A percentile compares a stretch with the other conserved stretches of the same genome.
Conservation (phyloP, 2,888 invertebrate species). For the Oscheius sp. region DNA sequence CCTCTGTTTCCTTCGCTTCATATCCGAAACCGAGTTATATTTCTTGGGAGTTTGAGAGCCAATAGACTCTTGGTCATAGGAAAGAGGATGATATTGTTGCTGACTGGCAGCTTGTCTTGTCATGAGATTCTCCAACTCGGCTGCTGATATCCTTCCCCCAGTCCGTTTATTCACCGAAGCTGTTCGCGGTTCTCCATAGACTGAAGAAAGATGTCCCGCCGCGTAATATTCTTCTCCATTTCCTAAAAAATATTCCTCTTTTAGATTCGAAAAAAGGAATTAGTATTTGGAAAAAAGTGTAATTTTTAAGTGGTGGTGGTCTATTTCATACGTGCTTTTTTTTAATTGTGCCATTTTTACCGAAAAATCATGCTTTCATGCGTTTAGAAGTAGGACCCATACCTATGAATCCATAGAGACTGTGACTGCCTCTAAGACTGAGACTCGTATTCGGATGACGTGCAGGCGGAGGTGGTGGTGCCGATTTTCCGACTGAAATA, state of each 20-base stretch:
- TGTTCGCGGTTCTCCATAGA: constrained; percentile 49
- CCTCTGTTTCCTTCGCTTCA: constrained; percentile 84
- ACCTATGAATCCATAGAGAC: constrained; percentile 34
- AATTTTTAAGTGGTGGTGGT: background rate
- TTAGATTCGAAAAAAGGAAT: background rate
- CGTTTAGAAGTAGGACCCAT: background rate
- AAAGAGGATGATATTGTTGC: constrained; percentile 28
- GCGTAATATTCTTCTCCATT: constrained; percentile 48
- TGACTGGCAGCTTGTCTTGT: constrained; percentile 77
- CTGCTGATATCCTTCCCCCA: constrained; percentile 81
- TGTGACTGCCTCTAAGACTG: constrained; percentile 79
- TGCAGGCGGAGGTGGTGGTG: constrained; percentile 88
- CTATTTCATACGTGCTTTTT: no score
- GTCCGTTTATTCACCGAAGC: constrained; percentile 52
- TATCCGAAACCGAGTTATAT: constrained; percentile 91
- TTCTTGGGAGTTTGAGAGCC: constrained; percentile 73
- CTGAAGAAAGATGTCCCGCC: constrained; percentile 43
- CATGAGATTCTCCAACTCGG: constrained; percentile 90
- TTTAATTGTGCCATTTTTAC: no score
- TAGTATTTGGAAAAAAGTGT: background rate
- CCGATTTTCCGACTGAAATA: constrained; percentile 70
- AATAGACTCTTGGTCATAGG: constrained; percentile 40
- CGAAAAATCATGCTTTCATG: background rate
- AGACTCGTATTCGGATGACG: constrained; percentile 93
- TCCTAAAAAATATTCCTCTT: background rate